A percentile compares a stretch with the other conserved stretches of the same genome.
Conservation (phyloP, 2,888 invertebrate species). For the Latrodectus elegans region DNA sequence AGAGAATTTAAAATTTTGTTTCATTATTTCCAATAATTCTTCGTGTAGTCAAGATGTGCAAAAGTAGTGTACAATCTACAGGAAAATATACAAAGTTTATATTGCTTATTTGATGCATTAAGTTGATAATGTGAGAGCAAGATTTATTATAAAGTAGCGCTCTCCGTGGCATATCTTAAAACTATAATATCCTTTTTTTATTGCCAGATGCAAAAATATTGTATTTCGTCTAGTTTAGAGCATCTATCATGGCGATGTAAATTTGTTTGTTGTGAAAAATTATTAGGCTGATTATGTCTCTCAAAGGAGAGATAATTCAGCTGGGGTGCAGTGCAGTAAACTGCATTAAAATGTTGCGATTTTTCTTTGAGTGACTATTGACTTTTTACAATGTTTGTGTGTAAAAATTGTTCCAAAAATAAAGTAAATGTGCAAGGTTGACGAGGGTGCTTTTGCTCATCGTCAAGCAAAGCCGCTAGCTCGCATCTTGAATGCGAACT, state of each 20-base stretch:
- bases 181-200: background rate
- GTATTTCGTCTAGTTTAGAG: conserved; percentile 13
- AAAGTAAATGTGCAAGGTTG: conserved; percentile 57
- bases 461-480: conserved; percentile 40
- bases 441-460: conserved; percentile 17
- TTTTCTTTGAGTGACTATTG: background rate
- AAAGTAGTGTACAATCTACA: too few species aligned
- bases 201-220: background rate
- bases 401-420: background rate
- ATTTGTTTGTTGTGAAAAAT: conserved; percentile 54
- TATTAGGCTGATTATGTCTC: conserved; percentile 51
- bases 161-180: background rate
- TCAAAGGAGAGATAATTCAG: conserved; percentile 35
- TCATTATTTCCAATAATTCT: too few species aligned
- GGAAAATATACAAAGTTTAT: too few species aligned
- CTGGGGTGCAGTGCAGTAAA: conserved; percentile 6
- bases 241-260: conserved; percentile 42
- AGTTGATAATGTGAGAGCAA: too few species aligned
- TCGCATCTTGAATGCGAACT: conserved; percentile 10
- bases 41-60: too few species aligned
- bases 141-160: background rate
- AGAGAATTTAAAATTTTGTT: too few species aligned
- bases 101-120: too few species aligned
- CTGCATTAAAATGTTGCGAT: conserved; percentile 11
- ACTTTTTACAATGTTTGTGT: conserved; percentile 4